Evolutionary conservation across 2,113 vertebrate genomes (phyloP).

Genomic region (Eulacestoma nigropectus): DNA sequence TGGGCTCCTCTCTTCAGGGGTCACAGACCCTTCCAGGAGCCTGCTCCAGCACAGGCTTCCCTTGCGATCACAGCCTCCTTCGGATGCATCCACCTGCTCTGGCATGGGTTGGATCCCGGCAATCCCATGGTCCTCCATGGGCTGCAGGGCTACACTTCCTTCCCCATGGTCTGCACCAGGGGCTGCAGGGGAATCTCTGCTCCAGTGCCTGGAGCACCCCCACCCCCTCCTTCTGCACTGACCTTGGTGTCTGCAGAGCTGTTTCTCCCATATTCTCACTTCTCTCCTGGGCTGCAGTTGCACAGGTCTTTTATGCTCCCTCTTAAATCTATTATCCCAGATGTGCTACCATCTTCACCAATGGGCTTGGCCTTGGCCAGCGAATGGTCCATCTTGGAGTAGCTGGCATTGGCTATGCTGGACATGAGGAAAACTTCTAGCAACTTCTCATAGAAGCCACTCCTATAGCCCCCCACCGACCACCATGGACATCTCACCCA

Average conservation of each 20-base stretch:
- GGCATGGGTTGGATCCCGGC: not conserved
- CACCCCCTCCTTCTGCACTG: not conserved
- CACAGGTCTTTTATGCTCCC: not conserved
- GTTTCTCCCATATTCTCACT: not conserved
- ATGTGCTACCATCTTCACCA: too few species aligned
- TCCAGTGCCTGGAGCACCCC: not conserved
- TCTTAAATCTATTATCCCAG: not conserved
- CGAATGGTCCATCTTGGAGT: not conserved
- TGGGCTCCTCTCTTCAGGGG: not conserved
- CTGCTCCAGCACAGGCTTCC: not conserved
- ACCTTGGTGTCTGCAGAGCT: not conserved
- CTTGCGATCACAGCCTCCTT: not conserved
- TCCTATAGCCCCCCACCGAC: not conserved
- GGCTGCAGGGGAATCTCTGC: not conserved
- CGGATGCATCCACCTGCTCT: not conserved
- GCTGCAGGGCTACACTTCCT: not conserved
- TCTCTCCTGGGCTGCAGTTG: not conserved
- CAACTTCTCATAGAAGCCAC: not conserved
- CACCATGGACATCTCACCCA: not conserved
- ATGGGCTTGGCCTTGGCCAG: not conserved
- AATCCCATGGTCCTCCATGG: accelerated
- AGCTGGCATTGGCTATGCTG: accelerated
- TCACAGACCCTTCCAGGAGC: not conserved
- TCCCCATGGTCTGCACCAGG: not conserved
- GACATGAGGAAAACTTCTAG: not conserved